phyloP scores from a whole-genome alignment of 2,113 vertebrate genomes.

The Ailuropoda melanoleuca region DNA sequence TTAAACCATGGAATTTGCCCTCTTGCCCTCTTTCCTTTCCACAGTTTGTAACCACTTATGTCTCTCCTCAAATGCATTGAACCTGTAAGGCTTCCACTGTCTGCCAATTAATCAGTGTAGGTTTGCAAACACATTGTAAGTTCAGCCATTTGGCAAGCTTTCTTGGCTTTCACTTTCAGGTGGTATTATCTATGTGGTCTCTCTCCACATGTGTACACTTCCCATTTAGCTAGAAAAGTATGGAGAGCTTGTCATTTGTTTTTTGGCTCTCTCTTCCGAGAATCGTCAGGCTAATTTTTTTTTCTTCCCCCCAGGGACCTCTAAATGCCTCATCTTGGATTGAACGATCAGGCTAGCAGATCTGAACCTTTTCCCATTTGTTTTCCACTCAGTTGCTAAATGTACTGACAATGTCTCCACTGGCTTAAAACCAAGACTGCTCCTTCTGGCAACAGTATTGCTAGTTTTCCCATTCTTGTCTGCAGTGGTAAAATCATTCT shows the following conservation, averaged over 20 bases:
- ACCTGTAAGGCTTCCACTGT: fast-evolving
- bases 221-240: background rate
- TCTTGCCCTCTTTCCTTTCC: too few relatives aligned
- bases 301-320: background rate
- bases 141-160: background rate
- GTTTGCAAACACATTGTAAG: background rate
- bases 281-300: background rate
- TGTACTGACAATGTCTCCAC: background rate
- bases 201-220: background rate
- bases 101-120: background rate
- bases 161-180: background rate
- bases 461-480: background rate
- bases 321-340: background rate
- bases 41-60: background rate
- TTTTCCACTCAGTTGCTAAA: background rate
- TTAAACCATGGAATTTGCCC: background rate
- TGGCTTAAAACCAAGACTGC: background rate
- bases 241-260: background rate
- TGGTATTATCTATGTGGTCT: background rate
- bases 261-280: background rate
- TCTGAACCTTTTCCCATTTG: background rate
- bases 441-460: background rate
- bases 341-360: background rate
- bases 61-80: background rate
- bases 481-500: background rate